Evolutionary conservation across 2,888 invertebrate species (phyloP), one percentile per base, ranked within the genome.

Genomic region (Venustoraphidia nigricollis): DNA sequence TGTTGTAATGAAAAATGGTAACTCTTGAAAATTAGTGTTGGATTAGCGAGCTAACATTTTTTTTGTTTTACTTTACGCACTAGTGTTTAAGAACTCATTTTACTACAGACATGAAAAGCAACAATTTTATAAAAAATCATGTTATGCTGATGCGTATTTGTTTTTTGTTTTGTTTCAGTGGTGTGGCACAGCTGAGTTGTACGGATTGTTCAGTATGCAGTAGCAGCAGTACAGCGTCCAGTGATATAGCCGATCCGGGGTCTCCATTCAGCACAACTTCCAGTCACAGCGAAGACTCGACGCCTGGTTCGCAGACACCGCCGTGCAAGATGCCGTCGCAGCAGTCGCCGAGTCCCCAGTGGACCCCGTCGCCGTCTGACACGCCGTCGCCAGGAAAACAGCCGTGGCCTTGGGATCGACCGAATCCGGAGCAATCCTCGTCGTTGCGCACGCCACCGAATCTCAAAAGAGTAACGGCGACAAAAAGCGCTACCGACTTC

Each of bases 211-310:
- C 75, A 54, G 75, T 80, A 60, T 79, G 77, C 60, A 73, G 74
- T 60, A 71, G 70, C 50, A 72, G 71, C 58, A 71, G 70, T 56
- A 67, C 66, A 54, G 65, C 72, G 65, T 74, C 66, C 58, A 88
- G 87, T 69, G 89, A 88, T 70, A 84, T 87, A 67, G 86, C 87
- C 58, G 88, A 88, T 67, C 88, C 88, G 49, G 83, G 85, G 54
- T 88, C 88, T 51, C 89, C 89, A 58, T 84, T 81, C 68, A 87
- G 83, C 67, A 81, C 83, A 56, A 71, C 73, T 60, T 73, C 77
- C 55, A 63, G 63, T 58, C 66, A 67, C 56, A 66, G 66, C 42
- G 69, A 67, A 56, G 66, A 65, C 53, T 65, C 67, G 44, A 62
- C 61, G 42, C 44, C 49, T 11, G 44, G 27, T 27, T 59, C 56